phyloP scores from a whole-genome alignment of 2,113 vertebrate species.

The Hemiscyllium ocellatum region DNA sequence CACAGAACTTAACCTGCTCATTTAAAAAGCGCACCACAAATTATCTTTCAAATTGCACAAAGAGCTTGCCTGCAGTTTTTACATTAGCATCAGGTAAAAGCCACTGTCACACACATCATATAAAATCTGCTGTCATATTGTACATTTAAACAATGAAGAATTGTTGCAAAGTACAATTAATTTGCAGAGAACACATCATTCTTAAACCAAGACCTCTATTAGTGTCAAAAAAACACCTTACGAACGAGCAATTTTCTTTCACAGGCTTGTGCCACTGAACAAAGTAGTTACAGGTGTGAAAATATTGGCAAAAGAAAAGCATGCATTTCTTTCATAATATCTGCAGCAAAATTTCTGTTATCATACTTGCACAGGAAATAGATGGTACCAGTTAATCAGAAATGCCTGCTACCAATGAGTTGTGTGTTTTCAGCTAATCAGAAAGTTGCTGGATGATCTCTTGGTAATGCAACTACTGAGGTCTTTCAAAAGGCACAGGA shows the following conservation, averaged over 20 bases:
- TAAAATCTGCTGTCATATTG: background rate
- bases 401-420: too few relatives aligned
- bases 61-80: background rate
- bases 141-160: background rate
- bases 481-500: too few relatives aligned
- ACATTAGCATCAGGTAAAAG: background rate
- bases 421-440: too few relatives aligned
- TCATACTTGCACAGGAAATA: too few relatives aligned
- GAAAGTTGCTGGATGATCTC: too few relatives aligned
- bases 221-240: background rate
- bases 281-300: background rate
- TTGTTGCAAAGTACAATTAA: background rate
- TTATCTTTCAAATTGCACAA: background rate
- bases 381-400: too few relatives aligned
- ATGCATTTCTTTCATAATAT: background rate
- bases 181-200: background rate
- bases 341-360: too few relatives aligned
- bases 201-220: background rate
- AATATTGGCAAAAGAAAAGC: background rate
- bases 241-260: background rate
- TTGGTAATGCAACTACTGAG: too few relatives aligned
- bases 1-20: background rate
- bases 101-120: background rate
- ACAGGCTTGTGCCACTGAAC: background rate
- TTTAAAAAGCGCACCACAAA: background rate